These are phyloP conservation scores for Lasioglossum malachurum DNA, from an alignment of 2,888 invertebrate genomes.

Conservation along the genomic window DNA sequence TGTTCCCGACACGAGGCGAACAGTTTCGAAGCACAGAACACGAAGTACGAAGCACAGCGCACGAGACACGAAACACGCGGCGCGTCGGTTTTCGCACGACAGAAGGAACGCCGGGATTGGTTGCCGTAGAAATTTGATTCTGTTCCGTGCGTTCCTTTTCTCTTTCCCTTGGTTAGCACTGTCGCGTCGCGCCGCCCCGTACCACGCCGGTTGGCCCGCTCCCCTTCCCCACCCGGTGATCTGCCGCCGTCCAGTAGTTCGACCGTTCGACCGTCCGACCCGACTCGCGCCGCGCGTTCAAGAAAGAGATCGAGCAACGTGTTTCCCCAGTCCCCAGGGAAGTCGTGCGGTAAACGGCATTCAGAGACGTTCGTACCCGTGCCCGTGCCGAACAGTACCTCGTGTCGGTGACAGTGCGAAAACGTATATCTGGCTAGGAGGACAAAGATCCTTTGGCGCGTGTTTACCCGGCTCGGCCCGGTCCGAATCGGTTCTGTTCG, in stretches of 20 bases:
- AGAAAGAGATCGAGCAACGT: slow-evolving; percentile 48
- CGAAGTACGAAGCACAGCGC: neutral
- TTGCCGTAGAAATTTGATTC: slow-evolving; percentile 59
- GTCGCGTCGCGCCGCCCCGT: neutral
- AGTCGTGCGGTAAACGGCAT: slow-evolving; percentile 48
- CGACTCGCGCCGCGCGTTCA: slow-evolving; percentile 37
- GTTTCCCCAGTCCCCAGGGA: slow-evolving; percentile 65
- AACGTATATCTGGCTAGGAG: neutral
- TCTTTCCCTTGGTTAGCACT: slow-evolving; percentile 15
- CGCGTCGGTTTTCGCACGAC: slow-evolving; percentile 19
- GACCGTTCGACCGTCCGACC: neutral
- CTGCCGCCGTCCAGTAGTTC: slow-evolving; percentile 27
- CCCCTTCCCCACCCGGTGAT: slow-evolving; percentile 25
- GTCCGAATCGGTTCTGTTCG: neutral
- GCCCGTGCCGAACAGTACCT: slow-evolving; percentile 44
- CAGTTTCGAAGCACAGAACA: neutral
- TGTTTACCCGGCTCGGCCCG: neutral
- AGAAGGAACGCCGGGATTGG: slow-evolving; percentile 43
- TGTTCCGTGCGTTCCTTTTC: slow-evolving; percentile 41
- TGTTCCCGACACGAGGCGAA: neutral
- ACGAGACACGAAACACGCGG: neutral
- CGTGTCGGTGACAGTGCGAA: slow-evolving; percentile 57
- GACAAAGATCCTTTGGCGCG: slow-evolving; percentile 12
- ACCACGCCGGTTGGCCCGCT: slow-evolving; percentile 8
- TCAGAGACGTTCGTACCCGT: slow-evolving; percentile 39